Evolutionary conservation across 2,113 vertebrate species (phyloP).

Genomic region (Tautogolabrus adspersus): DNA sequence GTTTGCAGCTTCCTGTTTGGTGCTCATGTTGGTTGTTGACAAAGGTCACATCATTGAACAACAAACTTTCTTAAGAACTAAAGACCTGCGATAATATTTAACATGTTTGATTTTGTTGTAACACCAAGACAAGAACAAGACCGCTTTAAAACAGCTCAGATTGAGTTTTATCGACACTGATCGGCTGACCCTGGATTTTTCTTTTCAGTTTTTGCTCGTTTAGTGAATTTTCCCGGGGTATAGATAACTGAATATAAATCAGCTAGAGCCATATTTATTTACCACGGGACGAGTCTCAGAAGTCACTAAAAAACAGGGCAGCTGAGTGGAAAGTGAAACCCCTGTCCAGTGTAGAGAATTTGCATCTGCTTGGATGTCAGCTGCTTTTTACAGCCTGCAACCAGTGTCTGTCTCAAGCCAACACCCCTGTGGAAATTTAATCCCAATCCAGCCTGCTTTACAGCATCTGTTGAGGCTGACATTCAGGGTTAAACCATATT

Average conservation of each 20-base stretch:
- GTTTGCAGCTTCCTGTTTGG: no score
- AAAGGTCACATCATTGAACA: no score
- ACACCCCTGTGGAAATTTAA: slow-evolving; percentile 37
- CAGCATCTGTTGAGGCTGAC: slow-evolving; percentile 21
- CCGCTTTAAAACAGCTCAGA: no score
- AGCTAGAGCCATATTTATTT: neutral
- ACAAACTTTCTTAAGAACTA: no score
- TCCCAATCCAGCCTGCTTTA: neutral
- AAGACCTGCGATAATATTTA: no score
- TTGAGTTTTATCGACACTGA: no score
- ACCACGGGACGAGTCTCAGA: neutral
- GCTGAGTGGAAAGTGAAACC: slow-evolving; percentile 14
- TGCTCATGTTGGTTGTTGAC: no score
- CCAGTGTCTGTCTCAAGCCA: slow-evolving; percentile 4
- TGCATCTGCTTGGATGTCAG: slow-evolving; percentile 52
- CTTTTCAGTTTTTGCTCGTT: neutral
- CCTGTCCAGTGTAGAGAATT: slow-evolving; percentile 14
- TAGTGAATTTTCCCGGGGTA: neutral
- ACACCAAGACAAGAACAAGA: no score
- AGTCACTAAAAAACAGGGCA: neutral
- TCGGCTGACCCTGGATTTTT: no score
- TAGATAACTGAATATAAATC: neutral
- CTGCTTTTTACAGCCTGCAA: slow-evolving; percentile 31
- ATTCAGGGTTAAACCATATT: slow-evolving; percentile 11
- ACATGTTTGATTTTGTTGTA: no score